A percentile compares a stretch with the other conserved stretches of the same genome.
phyloP scores from a whole-genome alignment of 2,113 vertebrate species.

The Tragelaphus scriptus region DNA sequence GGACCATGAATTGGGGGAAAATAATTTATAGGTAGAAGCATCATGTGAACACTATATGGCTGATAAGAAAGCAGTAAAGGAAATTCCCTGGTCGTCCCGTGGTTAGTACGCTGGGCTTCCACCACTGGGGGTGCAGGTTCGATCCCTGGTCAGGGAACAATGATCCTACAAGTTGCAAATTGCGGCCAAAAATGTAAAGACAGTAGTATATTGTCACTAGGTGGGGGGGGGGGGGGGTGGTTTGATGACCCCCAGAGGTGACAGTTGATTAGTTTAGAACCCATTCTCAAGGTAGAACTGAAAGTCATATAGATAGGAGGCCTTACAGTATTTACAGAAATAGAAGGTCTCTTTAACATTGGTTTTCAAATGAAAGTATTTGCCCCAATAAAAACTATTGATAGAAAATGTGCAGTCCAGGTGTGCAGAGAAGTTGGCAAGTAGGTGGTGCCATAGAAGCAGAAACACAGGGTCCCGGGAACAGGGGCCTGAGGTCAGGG shows the following conservation, averaged over 20 bases:
- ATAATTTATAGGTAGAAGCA: too few relatives aligned
- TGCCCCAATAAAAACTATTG: background rate
- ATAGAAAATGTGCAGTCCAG: background rate
- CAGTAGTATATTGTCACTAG: background rate
- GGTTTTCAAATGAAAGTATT: background rate
- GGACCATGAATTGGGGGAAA: background rate
- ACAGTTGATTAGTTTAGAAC: background rate
- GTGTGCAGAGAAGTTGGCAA: background rate
- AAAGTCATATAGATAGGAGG: background rate
- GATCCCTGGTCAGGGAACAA: background rate
- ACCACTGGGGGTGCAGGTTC: background rate
- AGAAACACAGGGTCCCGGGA: background rate
- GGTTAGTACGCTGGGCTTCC: background rate
- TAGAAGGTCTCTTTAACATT: background rate
- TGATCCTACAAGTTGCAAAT: background rate
- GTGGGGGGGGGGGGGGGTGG: accelerated
- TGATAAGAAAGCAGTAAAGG: background rate
- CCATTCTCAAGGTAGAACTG: background rate
- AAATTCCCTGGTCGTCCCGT: background rate
- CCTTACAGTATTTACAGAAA: background rate
- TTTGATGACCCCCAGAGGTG: background rate
- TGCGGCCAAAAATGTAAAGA: accelerated
- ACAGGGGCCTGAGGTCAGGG: too few relatives aligned
- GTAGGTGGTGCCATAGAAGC: accelerated
- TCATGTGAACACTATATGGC: accelerated